Conservation (phyloP, 2,797 vertebrate genomes). For the Alca torda region DNA sequence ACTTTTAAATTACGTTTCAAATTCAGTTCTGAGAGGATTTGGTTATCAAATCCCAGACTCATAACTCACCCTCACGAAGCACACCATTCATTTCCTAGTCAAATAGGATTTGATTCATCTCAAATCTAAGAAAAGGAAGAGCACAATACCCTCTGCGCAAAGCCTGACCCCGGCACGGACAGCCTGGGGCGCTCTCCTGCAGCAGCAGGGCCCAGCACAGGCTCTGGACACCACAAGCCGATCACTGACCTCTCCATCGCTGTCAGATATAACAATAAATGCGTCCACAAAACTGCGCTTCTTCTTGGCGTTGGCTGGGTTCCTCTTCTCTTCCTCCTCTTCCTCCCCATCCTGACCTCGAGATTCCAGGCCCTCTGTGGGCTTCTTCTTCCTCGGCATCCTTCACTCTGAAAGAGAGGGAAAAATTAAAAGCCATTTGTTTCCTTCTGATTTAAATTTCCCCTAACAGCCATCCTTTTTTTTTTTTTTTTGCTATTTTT, state of each 20-base stretch:
- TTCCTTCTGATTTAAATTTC: constrained; percentile 18
- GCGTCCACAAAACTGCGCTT: constrained; percentile 69
- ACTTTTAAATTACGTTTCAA: constrained; percentile 64
- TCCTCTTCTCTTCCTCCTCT: constrained; percentile 56
- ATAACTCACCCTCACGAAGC: constrained; percentile 57
- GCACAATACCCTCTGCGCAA: not conserved
- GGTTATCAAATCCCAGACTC: constrained; percentile 69
- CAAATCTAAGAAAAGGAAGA: not conserved
- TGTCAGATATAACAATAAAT: constrained; percentile 80
- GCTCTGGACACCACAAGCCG: not conserved
- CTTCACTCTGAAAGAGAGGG: constrained; percentile 68
- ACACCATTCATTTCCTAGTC: constrained; percentile 49
- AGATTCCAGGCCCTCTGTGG: constrained; percentile 56
- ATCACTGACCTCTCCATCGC: constrained; percentile 79
- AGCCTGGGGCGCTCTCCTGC: not conserved
- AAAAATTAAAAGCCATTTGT: constrained; percentile 61
- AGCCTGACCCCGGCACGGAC: not conserved
- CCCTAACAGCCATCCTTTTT: not conserved
- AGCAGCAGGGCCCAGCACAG: not conserved
- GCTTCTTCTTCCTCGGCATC: constrained; percentile 79
- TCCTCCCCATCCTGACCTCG: constrained; percentile 63
- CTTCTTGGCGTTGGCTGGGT: constrained; percentile 34
- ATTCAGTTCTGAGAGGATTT: constrained; percentile 68
- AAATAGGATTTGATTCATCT: constrained; percentile 59
- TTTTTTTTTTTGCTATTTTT: constrained; percentile 1